A percentile compares a stretch with the other conserved stretches of the same genome.
These are phyloP conservation scores for Hydrolagus affinis DNA, from an alignment of 2,113 vertebrate genomes.

Conservation along the genomic window DNA sequence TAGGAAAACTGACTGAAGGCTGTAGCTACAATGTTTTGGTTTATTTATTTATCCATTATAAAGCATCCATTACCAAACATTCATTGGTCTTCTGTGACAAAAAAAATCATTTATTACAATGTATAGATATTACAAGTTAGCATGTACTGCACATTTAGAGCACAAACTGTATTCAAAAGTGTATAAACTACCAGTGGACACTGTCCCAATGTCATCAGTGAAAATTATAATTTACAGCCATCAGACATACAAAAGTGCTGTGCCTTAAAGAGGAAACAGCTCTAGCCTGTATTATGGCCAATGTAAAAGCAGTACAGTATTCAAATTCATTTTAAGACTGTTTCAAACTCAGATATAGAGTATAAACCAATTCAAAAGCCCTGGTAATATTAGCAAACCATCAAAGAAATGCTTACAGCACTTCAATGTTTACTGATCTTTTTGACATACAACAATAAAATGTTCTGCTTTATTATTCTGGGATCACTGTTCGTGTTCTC, in stretches of 20 bases:
- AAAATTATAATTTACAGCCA: conserved; percentile 26
- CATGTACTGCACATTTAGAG: conserved; percentile 16
- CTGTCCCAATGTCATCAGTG: conserved; percentile 26
- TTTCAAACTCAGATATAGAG: background rate
- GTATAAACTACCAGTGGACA: conserved; percentile 27
- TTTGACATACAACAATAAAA: background rate
- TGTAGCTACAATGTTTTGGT: conserved; percentile 19
- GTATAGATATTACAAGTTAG: conserved; percentile 14
- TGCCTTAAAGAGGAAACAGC: conserved; percentile 18
- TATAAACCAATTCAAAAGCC: conserved; percentile 27
- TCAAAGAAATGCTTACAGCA: conserved; percentile 8
- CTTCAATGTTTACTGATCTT: conserved; percentile 8
- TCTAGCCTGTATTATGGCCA: background rate
- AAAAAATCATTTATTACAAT: conserved; percentile 31
- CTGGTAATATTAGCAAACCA: conserved; percentile 1
- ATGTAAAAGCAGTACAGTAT: conserved; percentile 25
- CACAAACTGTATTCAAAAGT: conserved; percentile 29
- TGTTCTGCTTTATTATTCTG: conserved; percentile 23
- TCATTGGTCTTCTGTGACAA: conserved; percentile 28
- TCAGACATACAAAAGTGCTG: conserved; percentile 20
- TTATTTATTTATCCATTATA: conserved; percentile 23
- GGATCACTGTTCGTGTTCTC: background rate
- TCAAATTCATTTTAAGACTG: conserved; percentile 27
- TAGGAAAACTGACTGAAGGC: conserved; percentile 11
- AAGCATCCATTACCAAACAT: conserved; percentile 28